Evolutionary conservation across 2,888 invertebrate species (phyloP), one percentile per base, ranked within the genome.

Genomic region (Monochamus alternatus): DNA sequence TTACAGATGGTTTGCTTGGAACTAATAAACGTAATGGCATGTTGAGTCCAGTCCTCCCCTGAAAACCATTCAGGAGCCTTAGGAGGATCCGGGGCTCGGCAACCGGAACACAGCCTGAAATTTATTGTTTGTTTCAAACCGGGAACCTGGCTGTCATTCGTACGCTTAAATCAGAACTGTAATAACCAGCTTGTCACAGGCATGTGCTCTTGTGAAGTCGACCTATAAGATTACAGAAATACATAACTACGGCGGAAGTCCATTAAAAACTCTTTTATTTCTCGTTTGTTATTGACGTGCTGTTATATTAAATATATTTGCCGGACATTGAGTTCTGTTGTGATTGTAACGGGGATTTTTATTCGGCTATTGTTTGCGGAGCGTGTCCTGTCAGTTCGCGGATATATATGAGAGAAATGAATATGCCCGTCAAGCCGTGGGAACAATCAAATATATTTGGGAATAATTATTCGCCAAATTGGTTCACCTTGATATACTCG

Each of bases 181-280:
- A 86, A 86, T 86, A 86, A 85, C 85, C 84, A 76, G 83, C 84
- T 86, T 86, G 86, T 86, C 86, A 86, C 81, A 77, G 81, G 84
- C 86, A 86, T 80, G 82, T 85, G 85, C 83, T 81, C 83, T 77
- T 79, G 83, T 81, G 83, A 81, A 81, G 82, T 81, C 71, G n/a
- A 63, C 63, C 71, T 63, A n/a, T 32, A 71, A 71, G 62, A 63
- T 63, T 71, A 71, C 51, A 62, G 62, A 63, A 62, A 71, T 71
- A 38, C 38, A 71, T 52, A 63, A 62, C 70, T 43, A 70, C 62
- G 31, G 63, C 52, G 44, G 71, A 71, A 44, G 62, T 22, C 63
- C 52, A 63, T 71, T 71, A 71, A 32, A 62, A 71, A 63, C 32
- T 44, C 71, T 71, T 69, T 71, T 63, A 63, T 71, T 70, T 63